Conservation (phyloP, 2,797 vertebrate species). For the Phalloptychus januarius region DNA sequence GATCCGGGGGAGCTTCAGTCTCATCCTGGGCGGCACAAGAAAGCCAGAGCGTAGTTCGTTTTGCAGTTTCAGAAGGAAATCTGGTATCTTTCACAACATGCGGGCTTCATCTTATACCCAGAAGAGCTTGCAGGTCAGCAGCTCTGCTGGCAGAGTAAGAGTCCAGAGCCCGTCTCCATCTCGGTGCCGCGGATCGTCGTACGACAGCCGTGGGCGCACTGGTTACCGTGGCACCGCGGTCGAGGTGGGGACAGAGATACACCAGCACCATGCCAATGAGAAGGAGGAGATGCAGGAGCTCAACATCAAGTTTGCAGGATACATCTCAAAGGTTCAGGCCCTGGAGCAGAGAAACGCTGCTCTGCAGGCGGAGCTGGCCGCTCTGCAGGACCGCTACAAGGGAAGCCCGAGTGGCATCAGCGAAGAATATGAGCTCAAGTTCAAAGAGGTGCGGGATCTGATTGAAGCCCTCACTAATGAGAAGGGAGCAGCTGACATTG, state of each 20-base stretch:
- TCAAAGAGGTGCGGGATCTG: slow-evolving; percentile 82
- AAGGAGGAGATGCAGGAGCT: slow-evolving; percentile 86
- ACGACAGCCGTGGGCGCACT: slow-evolving; percentile 68
- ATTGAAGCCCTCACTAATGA: slow-evolving; percentile 82
- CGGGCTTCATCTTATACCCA: slow-evolving; percentile 63
- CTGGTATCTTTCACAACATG: slow-evolving; percentile 51
- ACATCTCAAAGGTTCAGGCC: slow-evolving; percentile 80
- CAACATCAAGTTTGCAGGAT: slow-evolving; percentile 80
- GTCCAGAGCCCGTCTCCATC: slow-evolving; percentile 79
- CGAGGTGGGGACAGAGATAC: slow-evolving; percentile 77
- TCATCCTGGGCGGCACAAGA: slow-evolving; percentile 27
- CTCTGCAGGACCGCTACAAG: slow-evolving; percentile 71
- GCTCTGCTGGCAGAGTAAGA: slow-evolving; percentile 59
- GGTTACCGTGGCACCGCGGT: slow-evolving; percentile 71
- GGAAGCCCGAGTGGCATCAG: slow-evolving; percentile 75
- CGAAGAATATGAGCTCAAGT: slow-evolving; percentile 83
- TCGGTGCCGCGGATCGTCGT: slow-evolving; percentile 72
- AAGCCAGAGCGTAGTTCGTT: slow-evolving; percentile 31
- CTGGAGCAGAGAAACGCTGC: slow-evolving; percentile 81
- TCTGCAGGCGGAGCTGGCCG: slow-evolving; percentile 65
- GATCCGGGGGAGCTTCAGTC: slow-evolving; percentile 57
- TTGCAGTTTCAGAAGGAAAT: slow-evolving; percentile 22
- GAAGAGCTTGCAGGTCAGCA: slow-evolving; percentile 74
- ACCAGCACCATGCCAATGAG: slow-evolving; percentile 79
- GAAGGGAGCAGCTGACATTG: slow-evolving; percentile 83